These are phyloP conservation scores for Brachycybe producta DNA, from an alignment of 2,888 invertebrate genomes.

Conservation along the genomic window DNA sequence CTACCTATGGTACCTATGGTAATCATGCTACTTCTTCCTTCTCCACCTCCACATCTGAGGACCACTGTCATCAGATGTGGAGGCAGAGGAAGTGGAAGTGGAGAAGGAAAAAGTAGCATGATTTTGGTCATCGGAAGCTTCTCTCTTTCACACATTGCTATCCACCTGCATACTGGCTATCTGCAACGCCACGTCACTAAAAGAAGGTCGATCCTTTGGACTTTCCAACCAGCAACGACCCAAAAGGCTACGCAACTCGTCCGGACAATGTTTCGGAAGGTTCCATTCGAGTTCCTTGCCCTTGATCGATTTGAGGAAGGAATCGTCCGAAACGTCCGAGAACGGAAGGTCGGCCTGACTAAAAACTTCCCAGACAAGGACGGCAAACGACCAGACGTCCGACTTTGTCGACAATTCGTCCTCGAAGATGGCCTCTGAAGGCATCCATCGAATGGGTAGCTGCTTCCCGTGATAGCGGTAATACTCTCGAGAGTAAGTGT, in stretches of 20 bases:
- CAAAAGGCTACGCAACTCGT: conserved; percentile 28
- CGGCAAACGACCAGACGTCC: conserved; percentile 83
- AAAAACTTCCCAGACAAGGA: conserved; percentile 80
- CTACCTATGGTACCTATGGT: no score
- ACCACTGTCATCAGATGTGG: no score
- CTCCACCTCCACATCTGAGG: no score
- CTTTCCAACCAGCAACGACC: conserved; percentile 31
- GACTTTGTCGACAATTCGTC: conserved; percentile 85
- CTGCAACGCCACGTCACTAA: conserved; percentile 31
- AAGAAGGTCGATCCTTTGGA: conserved; percentile 35
- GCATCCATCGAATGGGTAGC: conserved; percentile 69
- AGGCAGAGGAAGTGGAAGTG: no score
- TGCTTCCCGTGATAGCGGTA: conserved; percentile 68
- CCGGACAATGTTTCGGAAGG: conserved; percentile 29
- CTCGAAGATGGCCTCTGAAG: conserved; percentile 66
- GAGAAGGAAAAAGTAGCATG: no score
- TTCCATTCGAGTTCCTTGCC: conserved; percentile 22
- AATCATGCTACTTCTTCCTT: no score
- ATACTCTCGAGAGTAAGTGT: conserved; percentile 81
- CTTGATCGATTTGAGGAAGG: conserved; percentile 38
- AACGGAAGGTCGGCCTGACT: conserved; percentile 64
- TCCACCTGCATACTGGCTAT: conserved; percentile 30
- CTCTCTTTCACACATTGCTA: conserved; percentile 14
- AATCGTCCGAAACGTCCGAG: conserved; percentile 59
- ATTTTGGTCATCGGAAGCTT: neutral